Evolutionary conservation across 2,888 invertebrate genomes (phyloP).

Genomic region (Nasonovia ribisnigri): DNA sequence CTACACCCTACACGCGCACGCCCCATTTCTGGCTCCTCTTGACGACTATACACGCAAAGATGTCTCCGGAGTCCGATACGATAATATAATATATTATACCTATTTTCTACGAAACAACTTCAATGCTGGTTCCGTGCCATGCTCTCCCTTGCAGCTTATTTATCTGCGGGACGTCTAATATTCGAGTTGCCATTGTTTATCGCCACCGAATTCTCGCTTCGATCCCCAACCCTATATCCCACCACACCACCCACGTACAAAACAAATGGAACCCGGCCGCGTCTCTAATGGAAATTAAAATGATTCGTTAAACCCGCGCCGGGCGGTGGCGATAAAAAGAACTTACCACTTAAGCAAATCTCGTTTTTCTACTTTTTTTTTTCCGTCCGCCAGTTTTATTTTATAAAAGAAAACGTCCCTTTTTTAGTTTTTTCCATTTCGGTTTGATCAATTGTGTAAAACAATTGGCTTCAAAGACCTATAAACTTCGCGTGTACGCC

Average conservation of each 20-base stretch:
- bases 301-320: constrained; percentile 61
- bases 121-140: not conserved
- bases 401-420: constrained; percentile 45
- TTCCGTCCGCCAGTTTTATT: constrained; percentile 28
- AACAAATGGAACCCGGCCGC: constrained; percentile 47
- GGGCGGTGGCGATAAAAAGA: constrained; percentile 49
- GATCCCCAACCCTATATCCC: not conserved
- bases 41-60: not conserved
- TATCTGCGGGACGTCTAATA: constrained; percentile 29
- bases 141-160: constrained; percentile 4
- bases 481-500: constrained; percentile 13
- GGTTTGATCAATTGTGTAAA: constrained; percentile 60
- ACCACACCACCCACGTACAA: not conserved
- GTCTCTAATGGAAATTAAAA: constrained; percentile 63
- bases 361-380: constrained; percentile 46
- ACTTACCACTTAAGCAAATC: constrained; percentile 65
- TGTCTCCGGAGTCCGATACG: not conserved
- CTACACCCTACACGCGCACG: not conserved
- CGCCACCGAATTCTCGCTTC: not conserved
- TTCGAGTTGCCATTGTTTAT: constrained; percentile 53
- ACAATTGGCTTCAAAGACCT: constrained; percentile 59
- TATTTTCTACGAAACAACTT: not conserved
- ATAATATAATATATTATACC: not conserved
- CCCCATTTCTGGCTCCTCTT: not conserved
- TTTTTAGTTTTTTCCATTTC: constrained; percentile 23